Base-by-base conservation (phyloP, 2,888 invertebrate genomes). In the Hyles lineata region DNA sequence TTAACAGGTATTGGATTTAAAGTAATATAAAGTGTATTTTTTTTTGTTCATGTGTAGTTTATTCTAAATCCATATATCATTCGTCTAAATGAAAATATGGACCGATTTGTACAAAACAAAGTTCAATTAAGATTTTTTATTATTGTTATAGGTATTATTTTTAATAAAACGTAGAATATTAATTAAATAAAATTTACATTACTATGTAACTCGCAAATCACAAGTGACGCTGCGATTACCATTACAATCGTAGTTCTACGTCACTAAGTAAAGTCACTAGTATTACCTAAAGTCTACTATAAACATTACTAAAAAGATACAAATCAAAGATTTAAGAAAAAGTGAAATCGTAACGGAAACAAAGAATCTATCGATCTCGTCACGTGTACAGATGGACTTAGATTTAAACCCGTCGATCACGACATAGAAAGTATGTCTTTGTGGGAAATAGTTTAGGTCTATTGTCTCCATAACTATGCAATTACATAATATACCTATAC, bases 341-440 rank as follows among this genome's bases (percentile, higher is more conserved):
- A 74, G 74, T 63, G 76, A 76, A 80, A 79, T 74, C 71, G 71
- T 62, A 73, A 71, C 9, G 72, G 77, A 76, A 76, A 55, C 70
- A 29, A 70, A n/a, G 50, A 19, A 69, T 11, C 15, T 21, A 80
- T 80, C 74, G 78, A 81, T 81, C 76, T 77, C 77, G 78, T 76
- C 74, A 76, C 67, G 67, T 67, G 8, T 17, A 23, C 15, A 67
- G 43, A 67, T 67, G 23, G 50, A 67, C 21, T 15, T 23, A 21
- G 50, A 50, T 67, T 17, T 67, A 67, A 74, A 81, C 79, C 82
- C 76, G 84, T 87, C 86, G 84, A 87, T 88, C 89, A 88, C 88
- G 87, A 84, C 77, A 80, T 87, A 82, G 89, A 89, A 89, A 89
- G 89, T 77, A 71, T 1, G n/a, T 43, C 63, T 21, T 67, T 81